Evolutionary conservation across 1,140 invertebrate species (phyloP).

Genomic region (Eupristina koningsbergeri): DNA sequence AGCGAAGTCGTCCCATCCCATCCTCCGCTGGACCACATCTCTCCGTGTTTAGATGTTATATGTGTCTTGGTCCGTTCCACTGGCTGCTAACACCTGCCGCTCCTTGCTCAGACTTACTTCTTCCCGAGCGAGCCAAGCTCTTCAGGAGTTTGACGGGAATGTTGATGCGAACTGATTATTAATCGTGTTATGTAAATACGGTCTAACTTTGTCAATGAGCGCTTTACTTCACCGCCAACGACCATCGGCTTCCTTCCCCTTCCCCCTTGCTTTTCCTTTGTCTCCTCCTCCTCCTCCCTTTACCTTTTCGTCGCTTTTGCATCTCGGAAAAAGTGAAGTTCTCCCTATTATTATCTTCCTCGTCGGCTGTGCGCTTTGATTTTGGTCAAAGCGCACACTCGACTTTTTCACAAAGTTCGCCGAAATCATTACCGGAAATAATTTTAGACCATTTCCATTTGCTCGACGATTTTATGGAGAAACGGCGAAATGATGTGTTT

Average conservation of each 20-base stretch:
- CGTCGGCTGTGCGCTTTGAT: no score
- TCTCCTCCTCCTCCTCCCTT: no score
- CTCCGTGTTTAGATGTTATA: no score
- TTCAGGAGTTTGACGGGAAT: neutral
- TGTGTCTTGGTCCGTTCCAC: neutral
- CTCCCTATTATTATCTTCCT: no score
- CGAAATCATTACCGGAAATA: neutral
- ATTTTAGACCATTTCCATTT: neutral
- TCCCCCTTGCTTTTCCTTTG: no score
- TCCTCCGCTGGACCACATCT: no score
- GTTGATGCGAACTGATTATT: neutral
- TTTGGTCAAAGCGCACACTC: no score
- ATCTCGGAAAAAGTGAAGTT: no score
- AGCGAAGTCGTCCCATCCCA: neutral
- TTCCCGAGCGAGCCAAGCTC: neutral
- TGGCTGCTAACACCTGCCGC: conserved; percentile 16
- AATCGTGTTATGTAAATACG: neutral
- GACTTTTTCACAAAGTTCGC: neutral
- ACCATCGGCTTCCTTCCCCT: no score
- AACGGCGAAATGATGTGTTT: neutral
- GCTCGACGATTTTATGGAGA: neutral
- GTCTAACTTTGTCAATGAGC: neutral
- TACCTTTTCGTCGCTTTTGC: no score
- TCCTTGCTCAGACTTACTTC: neutral
- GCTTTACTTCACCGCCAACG: neutral